A percentile compares a stretch with the other conserved stretches of the same genome.
phyloP scores from a whole-genome alignment of 2,113 vertebrate genomes.

The Callaeas wilsoni region DNA sequence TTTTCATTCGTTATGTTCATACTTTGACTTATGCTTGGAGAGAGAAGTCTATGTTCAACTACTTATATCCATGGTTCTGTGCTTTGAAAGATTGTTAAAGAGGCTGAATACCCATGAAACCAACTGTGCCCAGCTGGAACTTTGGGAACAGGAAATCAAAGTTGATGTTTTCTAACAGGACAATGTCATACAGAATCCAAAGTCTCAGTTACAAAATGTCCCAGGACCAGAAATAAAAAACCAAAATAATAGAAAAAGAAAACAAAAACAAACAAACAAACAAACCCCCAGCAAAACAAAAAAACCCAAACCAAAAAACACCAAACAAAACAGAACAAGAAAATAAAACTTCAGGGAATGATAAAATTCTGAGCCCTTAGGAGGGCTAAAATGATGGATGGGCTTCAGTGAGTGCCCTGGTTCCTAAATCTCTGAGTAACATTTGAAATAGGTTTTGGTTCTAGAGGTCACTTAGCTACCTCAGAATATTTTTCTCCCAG shows the following conservation, averaged over 20 bases:
- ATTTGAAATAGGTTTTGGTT: neutral
- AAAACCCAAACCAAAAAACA: neutral
- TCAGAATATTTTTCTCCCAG: neutral
- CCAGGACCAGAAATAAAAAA: neutral
- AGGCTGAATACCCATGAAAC: neutral
- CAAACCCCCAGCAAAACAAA: too few relatives aligned
- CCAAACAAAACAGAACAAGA: neutral
- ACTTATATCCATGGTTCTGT: neutral
- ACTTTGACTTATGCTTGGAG: neutral
- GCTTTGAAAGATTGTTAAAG: neutral
- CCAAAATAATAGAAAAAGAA: too few relatives aligned
- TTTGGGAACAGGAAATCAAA: neutral
- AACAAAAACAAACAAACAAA: neutral
- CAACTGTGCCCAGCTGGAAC: neutral
- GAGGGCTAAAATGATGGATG: neutral
- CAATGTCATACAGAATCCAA: neutral
- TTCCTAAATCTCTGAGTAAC: neutral
- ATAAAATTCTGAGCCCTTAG: neutral
- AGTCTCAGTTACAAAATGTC: neutral
- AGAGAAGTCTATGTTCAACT: neutral
- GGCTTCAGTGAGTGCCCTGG: neutral
- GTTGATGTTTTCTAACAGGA: neutral
- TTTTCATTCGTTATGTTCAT: neutral
- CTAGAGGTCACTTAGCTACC: slow-evolving; percentile 1
- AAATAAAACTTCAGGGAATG: neutral